These are phyloP conservation scores for Alentia gelatinosa DNA, from an alignment of 2,888 invertebrate genomes.

Conservation along the genomic window DNA sequence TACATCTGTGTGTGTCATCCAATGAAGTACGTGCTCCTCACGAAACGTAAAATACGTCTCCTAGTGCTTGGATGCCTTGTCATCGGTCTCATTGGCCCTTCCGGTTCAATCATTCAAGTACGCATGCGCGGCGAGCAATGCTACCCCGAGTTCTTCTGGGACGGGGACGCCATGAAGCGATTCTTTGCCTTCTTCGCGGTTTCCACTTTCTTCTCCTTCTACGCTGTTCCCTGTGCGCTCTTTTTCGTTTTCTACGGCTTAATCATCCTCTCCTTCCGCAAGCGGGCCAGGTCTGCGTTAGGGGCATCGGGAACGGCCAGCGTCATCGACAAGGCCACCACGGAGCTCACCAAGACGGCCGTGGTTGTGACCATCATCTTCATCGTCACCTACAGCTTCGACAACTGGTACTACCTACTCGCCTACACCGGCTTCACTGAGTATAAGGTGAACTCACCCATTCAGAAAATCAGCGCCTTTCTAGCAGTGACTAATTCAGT, in stretches of 20 bases:
- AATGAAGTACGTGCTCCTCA: background rate
- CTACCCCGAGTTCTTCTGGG: background rate
- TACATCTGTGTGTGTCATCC: conserved; percentile 36
- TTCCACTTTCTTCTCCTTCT: background rate
- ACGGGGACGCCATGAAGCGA: background rate
- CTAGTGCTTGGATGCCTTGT: background rate
- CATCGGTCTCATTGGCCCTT: background rate
- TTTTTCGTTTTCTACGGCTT: conserved; percentile 14
- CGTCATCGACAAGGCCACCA: background rate
- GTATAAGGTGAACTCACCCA: conserved; percentile 2
- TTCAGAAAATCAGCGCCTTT: background rate
- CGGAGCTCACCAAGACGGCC: conserved; percentile 43
- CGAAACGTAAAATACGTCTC: background rate
- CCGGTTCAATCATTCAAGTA: background rate
- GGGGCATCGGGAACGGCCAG: conserved; percentile 14
- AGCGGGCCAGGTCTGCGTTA: background rate
- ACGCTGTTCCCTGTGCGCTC: conserved; percentile 12
- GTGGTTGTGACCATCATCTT: conserved; percentile 27
- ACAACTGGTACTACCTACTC: background rate
- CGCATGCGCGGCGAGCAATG: background rate
- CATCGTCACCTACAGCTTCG: background rate
- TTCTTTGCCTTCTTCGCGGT: background rate
- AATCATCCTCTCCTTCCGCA: background rate
- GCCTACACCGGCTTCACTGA: background rate
- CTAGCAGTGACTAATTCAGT: background rate